Evolutionary conservation across 2,888 invertebrate species (phyloP), one percentile per base, ranked within the genome.

Genomic region (Parelbella ahira): DNA sequence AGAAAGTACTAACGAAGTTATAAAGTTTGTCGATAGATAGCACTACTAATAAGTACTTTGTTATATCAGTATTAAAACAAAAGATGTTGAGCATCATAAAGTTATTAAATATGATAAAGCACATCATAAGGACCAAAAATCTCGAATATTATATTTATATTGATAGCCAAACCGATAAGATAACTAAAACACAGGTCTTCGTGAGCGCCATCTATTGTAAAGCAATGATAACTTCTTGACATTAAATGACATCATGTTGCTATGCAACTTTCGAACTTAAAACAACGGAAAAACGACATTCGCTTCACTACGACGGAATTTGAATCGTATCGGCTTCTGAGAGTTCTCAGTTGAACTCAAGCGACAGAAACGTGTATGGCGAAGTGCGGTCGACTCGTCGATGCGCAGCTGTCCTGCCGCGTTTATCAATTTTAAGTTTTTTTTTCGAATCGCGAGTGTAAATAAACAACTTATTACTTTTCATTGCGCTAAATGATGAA

Each of bases 331-430:
- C 65, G 65, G 57, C 50, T 50, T 57, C 47, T 51, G 42, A 43
- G 58, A 57, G 62, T 56, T 53, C 60, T 54, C 57, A 58, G 55
- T 42, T 12, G 29, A 54, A 56, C 52, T 58, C 61, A 54, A 66
- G 71, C 72, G 72, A 64, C 82, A 82, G 84, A 86, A 86, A 86
- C 87, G 87, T 86, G 86, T 83, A 82, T 68, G 86, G 72, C 87
- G 87, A 86, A 86, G 87, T 86, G 87, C 86, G 86, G 70, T 87
- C 87, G 87, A 76, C 79, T 84, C 77, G 87, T 84, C 86, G 84
- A 81, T 81, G 64, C 86, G 86, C 82, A 81, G 81, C 74, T 83
- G 80, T 84, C 81, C 68, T 67, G 65, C 75, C 78, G 81, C 79
- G 69, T 66, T 84, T 81, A 75, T 75, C 80, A 80, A 68, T 71